Percentiles rank a stretch among this genome's conserved stretches.
Conservation (phyloP, 2,888 invertebrate genomes). For the Beris chalybata region DNA sequence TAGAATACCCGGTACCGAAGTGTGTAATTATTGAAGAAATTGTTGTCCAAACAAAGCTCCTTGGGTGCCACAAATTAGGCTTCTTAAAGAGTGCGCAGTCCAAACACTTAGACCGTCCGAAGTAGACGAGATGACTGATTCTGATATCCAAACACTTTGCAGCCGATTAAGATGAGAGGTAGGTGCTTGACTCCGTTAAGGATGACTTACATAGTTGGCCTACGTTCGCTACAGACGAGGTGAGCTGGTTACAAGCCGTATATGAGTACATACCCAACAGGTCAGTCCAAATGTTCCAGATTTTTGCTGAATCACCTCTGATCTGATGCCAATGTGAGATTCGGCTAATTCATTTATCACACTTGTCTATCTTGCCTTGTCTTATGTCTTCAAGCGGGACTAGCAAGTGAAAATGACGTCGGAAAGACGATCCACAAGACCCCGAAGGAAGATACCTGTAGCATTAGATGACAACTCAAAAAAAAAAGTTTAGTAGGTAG, state of each 20-base stretch:
- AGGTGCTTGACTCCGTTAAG: slow-evolving; percentile 9
- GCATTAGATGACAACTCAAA: slow-evolving; percentile 22
- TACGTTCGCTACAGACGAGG: neutral
- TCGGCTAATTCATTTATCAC: slow-evolving; percentile 32
- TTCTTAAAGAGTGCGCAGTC: slow-evolving; percentile 24
- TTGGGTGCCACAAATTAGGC: slow-evolving; percentile 31
- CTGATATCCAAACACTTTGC: slow-evolving; percentile 29
- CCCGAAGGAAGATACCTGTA: slow-evolving; percentile 9
- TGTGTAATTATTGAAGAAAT: slow-evolving; percentile 24
- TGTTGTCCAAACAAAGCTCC: slow-evolving; percentile 32
- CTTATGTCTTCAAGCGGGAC: slow-evolving; percentile 17
- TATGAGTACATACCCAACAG: neutral
- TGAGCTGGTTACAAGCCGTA: neutral
- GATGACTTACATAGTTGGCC: neutral
- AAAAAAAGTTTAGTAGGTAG: neutral
- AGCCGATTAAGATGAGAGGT: slow-evolving; percentile 24
- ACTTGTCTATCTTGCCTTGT: slow-evolving; percentile 21
- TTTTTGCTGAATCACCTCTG: slow-evolving; percentile 30
- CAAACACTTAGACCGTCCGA: slow-evolving; percentile 21
- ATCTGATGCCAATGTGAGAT: slow-evolving; percentile 14
- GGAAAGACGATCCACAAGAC: slow-evolving; percentile 17
- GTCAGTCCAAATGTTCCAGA: neutral
- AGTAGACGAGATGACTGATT: slow-evolving; percentile 32
- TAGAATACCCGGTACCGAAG: slow-evolving; percentile 11
- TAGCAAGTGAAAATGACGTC: slow-evolving; percentile 6